Evolutionary conservation across 1,140 invertebrate species (phyloP), one percentile per base, ranked within the genome.

Genomic region (Linepithema humile): DNA sequence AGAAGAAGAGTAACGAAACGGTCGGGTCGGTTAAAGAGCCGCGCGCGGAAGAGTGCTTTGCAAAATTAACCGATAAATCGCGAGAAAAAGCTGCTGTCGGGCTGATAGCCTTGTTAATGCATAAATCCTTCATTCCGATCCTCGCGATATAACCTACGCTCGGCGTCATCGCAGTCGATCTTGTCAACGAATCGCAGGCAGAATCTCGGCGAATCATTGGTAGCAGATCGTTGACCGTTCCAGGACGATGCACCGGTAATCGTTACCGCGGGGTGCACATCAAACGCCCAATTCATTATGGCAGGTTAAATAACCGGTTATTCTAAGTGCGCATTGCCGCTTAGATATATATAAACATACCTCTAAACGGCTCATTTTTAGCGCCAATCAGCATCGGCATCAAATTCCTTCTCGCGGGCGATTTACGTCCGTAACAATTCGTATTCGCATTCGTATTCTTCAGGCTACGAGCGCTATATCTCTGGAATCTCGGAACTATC

Each of bases 181-280:
- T 9, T 3, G 67, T 29, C 26, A 3, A 53, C 32, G 29, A 72
- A 38, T 38, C 67, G 15, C n/a, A 17, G 26, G 29, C 23, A 23
- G 12, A 38, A 38, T 67, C 64, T 38, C 23, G 64, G 45, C n/a
- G 32, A 17, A 62, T 38, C 59, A 15, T 10, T 12, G 29, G 3
- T 32, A 12, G 32, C 12, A 20, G 45, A 35, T 53, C 29, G 67
- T 70, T 50, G 29, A 70, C 43, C 29, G 69, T 60, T 74, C 38
- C 72, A 32, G n/a, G 55, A 60, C 38, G 38, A 20, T 60, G 38
- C 17, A 4, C 38, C 53, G 53, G 17, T 75, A 75, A 73, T 73
- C 35, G 12, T 55, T 57, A 57, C 12, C 50, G 7, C 35, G 32
- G 50, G 23, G 7, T 7, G 57, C n/a, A 12, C 43, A 50, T 38